A percentile compares a stretch with the other conserved stretches of the same genome.
These are phyloP conservation scores for Aphis gossypii DNA, from an alignment of 1,140 invertebrate species.

Conservation along the genomic window DNA sequence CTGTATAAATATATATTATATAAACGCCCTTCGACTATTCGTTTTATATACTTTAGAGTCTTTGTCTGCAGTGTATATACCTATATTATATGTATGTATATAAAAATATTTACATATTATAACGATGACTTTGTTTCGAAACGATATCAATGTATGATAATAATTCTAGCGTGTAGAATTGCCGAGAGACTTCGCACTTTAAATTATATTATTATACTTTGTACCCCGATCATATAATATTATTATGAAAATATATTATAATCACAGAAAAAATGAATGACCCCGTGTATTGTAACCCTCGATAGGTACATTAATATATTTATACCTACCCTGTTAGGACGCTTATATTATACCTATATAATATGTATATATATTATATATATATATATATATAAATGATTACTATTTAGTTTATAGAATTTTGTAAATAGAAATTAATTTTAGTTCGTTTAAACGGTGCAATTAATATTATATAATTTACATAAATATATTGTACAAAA, in stretches of 20 bases:
- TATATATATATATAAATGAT: background rate
- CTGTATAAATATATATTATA: background rate
- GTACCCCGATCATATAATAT: background rate
- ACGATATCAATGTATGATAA: background rate
- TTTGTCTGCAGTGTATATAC: background rate
- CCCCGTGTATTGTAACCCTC: background rate
- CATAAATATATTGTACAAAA: slow-evolving; percentile 34
- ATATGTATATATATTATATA: no score
- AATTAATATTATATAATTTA: slow-evolving; percentile 47
- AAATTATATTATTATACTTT: background rate
- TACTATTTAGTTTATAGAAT: background rate
- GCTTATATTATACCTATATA: background rate
- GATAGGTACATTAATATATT: background rate
- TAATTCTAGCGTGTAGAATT: background rate
- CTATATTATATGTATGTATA: background rate
- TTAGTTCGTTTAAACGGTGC: slow-evolving; percentile 51
- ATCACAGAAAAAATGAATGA: background rate
- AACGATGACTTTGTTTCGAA: background rate
- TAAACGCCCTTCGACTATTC: background rate
- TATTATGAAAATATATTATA: background rate
- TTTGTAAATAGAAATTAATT: slow-evolving; percentile 43
- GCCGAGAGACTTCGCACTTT: background rate
- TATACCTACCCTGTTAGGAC: background rate
- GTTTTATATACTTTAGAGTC: background rate
- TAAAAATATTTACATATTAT: background rate